These are phyloP conservation scores for Calameuta idolon DNA, from an alignment of 2,888 invertebrate species.

Conservation along the genomic window DNA sequence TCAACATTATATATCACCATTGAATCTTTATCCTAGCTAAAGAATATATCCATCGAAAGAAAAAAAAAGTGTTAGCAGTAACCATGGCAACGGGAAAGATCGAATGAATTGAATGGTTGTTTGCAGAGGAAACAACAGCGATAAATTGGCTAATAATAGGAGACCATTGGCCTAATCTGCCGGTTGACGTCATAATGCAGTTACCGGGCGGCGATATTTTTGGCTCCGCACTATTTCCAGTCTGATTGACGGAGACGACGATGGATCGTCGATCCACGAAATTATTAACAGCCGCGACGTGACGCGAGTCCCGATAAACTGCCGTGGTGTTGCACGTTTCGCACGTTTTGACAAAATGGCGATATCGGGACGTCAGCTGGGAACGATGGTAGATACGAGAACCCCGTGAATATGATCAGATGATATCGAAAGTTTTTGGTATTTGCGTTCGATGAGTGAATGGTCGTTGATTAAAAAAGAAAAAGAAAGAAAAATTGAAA, in stretches of 20 bases:
- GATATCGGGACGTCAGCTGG: not conserved
- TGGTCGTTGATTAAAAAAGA: not conserved
- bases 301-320: not conserved
- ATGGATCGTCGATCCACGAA: conserved; percentile 15
- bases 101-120: conserved; percentile 28
- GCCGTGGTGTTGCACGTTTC: not conserved
- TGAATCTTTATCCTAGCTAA: not conserved
- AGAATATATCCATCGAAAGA: not conserved
- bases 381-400: not conserved
- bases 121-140: conserved; percentile 37
- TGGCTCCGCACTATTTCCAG: conserved; percentile 36
- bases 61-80: not conserved
- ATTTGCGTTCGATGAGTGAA: not conserved
- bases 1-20: not conserved
- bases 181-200: conserved; percentile 47
- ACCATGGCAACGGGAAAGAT: conserved; percentile 4
- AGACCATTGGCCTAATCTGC: conserved; percentile 45
- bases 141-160: conserved; percentile 49
- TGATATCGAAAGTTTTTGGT: not conserved
- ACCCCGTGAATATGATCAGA: not conserved
- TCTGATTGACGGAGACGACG: conserved; percentile 22
- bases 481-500: not conserved
- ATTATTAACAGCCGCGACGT: conserved; percentile 19
- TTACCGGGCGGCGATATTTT: conserved; percentile 43
- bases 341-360: not conserved